Percentiles rank a stretch among this genome's conserved stretches.
Conservation (phyloP, 2,888 invertebrate species). For the Mesorhabditis belari region DNA sequence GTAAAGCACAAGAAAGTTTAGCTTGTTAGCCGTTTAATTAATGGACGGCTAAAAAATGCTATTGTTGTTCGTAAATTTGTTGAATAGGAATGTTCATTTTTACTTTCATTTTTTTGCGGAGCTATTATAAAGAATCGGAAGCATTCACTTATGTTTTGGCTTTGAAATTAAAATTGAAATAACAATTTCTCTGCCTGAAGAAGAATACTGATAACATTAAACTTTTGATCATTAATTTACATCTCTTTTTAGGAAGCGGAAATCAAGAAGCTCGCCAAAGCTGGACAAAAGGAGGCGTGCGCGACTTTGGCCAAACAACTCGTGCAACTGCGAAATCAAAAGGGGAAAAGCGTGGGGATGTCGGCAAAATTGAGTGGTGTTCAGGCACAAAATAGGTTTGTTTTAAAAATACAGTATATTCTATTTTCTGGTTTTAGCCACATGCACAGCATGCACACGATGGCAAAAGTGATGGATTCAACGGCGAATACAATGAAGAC, state of each 20-base stretch:
- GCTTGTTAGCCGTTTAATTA: too few relatives aligned
- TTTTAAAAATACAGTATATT: slow-evolving; percentile 5
- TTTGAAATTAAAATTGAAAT: too few relatives aligned
- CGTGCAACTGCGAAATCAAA: slow-evolving; percentile 78
- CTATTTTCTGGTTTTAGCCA: slow-evolving; percentile 19
- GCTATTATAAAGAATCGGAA: too few relatives aligned
- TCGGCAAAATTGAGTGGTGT: slow-evolving; percentile 74
- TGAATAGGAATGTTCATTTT: neutral
- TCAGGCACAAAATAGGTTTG: slow-evolving; percentile 74
- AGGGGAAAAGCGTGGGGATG: slow-evolving; percentile 73
- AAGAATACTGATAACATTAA: too few relatives aligned
- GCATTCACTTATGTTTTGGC: too few relatives aligned
- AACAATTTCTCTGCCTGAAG: too few relatives aligned
- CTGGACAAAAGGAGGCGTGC: slow-evolving; percentile 71
- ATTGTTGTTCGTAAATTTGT: neutral
- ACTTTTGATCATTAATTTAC: slow-evolving; percentile 12
- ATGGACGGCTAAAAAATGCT: too few relatives aligned
- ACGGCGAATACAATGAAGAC: slow-evolving; percentile 80
- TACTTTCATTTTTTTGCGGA: too few relatives aligned
- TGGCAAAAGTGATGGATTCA: slow-evolving; percentile 79
- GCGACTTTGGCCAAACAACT: slow-evolving; percentile 77
- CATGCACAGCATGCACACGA: slow-evolving; percentile 79
- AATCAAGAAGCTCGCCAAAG: slow-evolving; percentile 79
- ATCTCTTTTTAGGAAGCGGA: slow-evolving; percentile 70
- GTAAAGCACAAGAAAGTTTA: neutral